Conservation (phyloP, 2,888 invertebrate genomes). For the Abscondita cerata region DNA sequence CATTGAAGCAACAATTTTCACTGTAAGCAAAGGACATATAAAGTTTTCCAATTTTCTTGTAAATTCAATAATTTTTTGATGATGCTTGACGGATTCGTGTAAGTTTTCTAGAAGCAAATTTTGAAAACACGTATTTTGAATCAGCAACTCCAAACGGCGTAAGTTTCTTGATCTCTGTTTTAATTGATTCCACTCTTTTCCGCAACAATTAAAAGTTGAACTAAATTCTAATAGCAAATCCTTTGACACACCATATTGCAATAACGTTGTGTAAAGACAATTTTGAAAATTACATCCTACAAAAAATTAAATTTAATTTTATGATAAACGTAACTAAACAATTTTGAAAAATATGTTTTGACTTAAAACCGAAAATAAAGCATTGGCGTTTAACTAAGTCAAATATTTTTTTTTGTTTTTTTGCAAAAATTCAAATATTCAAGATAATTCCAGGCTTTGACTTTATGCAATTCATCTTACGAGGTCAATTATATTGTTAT, state of each 20-base stretch:
- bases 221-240: slow-evolving; percentile 6
- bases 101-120: background rate
- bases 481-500: no score
- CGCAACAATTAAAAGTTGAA: slow-evolving; percentile 7
- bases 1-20: slow-evolving; percentile 15
- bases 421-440: no score
- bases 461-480: no score
- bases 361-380: no score
- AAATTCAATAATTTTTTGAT: slow-evolving; percentile 12
- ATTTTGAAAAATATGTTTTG: background rate
- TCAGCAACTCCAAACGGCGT: no score
- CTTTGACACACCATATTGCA: background rate
- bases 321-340: background rate
- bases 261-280: slow-evolving; percentile 13
- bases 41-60: slow-evolving; percentile 12
- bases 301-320: background rate
- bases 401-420: no score
- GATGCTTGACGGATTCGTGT: background rate
- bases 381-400: no score
- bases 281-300: slow-evolving; percentile 19
- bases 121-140: background rate
- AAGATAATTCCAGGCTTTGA: no score
- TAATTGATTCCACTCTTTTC: background rate
- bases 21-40: slow-evolving; percentile 11
- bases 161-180: background rate